Evolutionary conservation across 30 jellyfish, hydroid and myxozoan genomes (phyloP), one percentile per base, ranked within the genome.

Genomic region (Rhopilema esculentum): DNA sequence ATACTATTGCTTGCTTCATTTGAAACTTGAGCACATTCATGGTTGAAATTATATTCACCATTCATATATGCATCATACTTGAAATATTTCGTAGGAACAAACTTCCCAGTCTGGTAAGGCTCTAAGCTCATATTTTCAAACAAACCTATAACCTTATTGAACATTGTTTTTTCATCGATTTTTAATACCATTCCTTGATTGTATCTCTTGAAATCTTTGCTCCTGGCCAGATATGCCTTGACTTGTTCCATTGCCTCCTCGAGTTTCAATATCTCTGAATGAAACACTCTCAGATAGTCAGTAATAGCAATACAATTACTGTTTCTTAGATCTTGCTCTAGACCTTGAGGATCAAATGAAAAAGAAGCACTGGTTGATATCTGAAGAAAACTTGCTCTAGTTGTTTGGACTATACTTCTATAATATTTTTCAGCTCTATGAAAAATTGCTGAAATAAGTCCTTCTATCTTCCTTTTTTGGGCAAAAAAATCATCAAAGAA

Each of bases 31-130:
- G n/a, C n/a, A n/a, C n/a, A n/a, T n/a, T n/a, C n/a, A n/a, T n/a
- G n/a, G n/a, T n/a, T n/a, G n/a, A n/a, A n/a, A n/a, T n/a, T n/a
- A 48, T 70, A 70, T 27, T 1, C 65, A 17, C 81, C 81, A 26
- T 16, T 29, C 6, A 1, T 6, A 30, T 26, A 70, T 2, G 17
- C 65, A 1, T 26, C 81, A 27, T 29, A 70, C 8, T 25, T 27
- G 25, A 70, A 70, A 20, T 28, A 27, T 20, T 29, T 27, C n/a
- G n/a, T n/a, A 9, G 81, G 81, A 17, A 70, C n/a, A 29, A 6
- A 70, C n/a, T 27, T 20, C 30, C 64, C 66, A 67, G 49, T 2
- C 8, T 1, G 4, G 15, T 4, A 7, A 16, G 81, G 25, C 8
- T 20, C 81, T 29, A 70, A 66, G 8, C 33, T n/a, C 30, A 70